Evolutionary conservation across 2,888 invertebrate genomes (phyloP).

Genomic region (Harmothoe impar): DNA sequence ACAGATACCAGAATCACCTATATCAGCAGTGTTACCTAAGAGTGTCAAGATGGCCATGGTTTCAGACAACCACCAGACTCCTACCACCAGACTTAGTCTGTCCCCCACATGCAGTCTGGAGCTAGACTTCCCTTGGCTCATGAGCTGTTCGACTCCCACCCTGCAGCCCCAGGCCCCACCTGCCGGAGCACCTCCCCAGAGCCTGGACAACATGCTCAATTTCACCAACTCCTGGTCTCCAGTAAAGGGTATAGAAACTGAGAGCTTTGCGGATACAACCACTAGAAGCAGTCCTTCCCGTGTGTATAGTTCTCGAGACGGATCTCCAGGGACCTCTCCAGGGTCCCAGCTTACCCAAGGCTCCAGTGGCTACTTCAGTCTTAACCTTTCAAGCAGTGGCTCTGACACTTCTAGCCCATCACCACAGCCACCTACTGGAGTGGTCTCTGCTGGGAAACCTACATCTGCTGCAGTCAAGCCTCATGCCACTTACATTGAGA

Average conservation of each 20-base stretch:
- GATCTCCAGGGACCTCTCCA: background rate
- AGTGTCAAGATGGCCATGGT: too few relatives aligned
- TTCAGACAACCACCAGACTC: too few relatives aligned
- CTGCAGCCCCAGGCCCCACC: background rate
- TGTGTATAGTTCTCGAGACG: too few relatives aligned
- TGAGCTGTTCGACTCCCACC: too few relatives aligned
- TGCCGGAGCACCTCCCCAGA: background rate
- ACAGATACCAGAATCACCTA: too few relatives aligned
- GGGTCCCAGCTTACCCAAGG: background rate
- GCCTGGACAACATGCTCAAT: background rate
- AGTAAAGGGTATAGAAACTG: background rate
- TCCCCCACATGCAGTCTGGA: background rate
- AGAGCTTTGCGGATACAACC: background rate
- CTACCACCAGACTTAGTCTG: background rate
- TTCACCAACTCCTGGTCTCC: background rate
- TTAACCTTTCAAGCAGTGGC: background rate
- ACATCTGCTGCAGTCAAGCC: background rate
- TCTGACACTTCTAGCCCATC: background rate
- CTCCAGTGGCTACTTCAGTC: constrained; percentile 40
- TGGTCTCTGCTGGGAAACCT: background rate
- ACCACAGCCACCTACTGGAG: background rate
- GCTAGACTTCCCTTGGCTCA: constrained; percentile 44
- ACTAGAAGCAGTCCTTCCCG: background rate
- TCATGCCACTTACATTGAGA: background rate
- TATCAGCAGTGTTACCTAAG: too few relatives aligned